Percentiles rank a stretch among this genome's conserved stretches.
These are phyloP conservation scores for Protonibea diacanthus DNA, from an alignment of 2,797 vertebrate genomes.

Conservation along the genomic window DNA sequence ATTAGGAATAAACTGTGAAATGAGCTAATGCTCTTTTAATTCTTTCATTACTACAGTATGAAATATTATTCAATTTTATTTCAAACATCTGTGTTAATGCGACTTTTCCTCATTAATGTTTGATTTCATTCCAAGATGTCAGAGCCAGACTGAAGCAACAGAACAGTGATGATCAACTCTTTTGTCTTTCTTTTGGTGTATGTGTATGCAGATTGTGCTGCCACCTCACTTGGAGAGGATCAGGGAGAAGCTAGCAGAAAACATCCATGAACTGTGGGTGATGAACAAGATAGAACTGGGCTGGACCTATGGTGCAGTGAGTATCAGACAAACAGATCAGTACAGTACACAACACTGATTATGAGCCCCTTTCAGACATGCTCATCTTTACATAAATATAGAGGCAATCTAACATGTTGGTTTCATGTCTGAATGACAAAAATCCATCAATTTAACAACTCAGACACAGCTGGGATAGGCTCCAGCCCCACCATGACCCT, in stretches of 20 bases:
- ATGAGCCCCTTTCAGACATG: background rate
- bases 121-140: background rate
- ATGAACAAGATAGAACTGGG: constrained; percentile 98
- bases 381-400: background rate
- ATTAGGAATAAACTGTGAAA: background rate
- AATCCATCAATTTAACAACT: no score
- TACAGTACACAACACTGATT: background rate
- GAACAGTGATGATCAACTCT: background rate
- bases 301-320: constrained; percentile 94
- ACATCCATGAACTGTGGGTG: constrained; percentile 98
- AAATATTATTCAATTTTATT: background rate
- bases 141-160: background rate
- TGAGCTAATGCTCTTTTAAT: background rate
- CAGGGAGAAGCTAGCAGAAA: constrained; percentile 95
- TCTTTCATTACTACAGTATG: background rate
- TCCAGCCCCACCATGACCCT: no score
- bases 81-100: background rate
- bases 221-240: constrained; percentile 94
- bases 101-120: background rate
- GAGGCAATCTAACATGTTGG: background rate
- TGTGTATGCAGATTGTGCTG: constrained; percentile 88
- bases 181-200: constrained; percentile 6
- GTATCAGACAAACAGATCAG: constrained; percentile 42
- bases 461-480: no score
- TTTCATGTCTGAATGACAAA: background rate